A percentile compares a stretch with the other conserved stretches of the same genome.
Conservation (phyloP, 2,113 vertebrate species). For the Anseranas semipalmata region DNA sequence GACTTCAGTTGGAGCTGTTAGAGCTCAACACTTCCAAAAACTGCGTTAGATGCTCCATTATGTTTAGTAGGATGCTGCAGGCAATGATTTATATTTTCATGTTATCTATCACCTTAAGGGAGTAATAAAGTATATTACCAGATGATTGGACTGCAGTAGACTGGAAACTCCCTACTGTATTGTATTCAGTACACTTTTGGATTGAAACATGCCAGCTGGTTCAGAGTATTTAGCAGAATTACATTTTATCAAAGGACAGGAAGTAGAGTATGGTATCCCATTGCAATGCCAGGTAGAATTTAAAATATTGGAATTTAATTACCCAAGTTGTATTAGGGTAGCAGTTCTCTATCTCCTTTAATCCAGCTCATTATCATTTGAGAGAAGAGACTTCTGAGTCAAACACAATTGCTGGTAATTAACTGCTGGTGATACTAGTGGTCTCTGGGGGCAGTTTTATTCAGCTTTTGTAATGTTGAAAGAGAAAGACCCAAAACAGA, state of each 20-base stretch:
- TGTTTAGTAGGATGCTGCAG: not conserved
- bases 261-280: not conserved
- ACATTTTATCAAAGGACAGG: not conserved
- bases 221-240: slow-evolving; percentile 12
- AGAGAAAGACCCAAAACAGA: not conserved
- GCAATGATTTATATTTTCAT: not conserved
- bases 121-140: not conserved
- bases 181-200: not conserved
- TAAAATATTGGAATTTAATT: slow-evolving; percentile 51
- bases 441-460: slow-evolving; percentile 27
- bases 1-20: not conserved
- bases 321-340: not conserved
- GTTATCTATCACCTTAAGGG: not conserved
- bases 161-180: not conserved
- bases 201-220: not conserved
- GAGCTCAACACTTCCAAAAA: not conserved
- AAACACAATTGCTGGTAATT: slow-evolving; percentile 31
- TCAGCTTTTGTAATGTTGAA: not conserved
- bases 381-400: not conserved
- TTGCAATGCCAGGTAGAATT: slow-evolving; percentile 8
- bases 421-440: slow-evolving; percentile 26
- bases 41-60: not conserved
- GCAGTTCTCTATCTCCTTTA: slow-evolving; percentile 20
- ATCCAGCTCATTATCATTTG: slow-evolving; percentile 23
- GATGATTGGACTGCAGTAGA: not conserved